Base-by-base conservation (phyloP, 2,797 vertebrate genomes). In the Platalea minor region DNA sequence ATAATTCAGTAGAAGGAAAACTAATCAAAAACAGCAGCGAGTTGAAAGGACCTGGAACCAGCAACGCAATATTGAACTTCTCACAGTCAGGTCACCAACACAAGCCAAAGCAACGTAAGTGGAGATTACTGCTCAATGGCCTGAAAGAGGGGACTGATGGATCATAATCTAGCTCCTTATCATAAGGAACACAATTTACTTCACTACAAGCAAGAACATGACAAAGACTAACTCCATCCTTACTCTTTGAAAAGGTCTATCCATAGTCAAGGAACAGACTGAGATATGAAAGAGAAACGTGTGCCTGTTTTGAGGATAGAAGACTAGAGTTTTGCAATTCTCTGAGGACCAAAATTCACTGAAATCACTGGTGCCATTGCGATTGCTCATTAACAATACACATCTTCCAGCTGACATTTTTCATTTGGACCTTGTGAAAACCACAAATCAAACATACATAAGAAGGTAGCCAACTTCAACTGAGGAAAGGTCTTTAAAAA, bases 311-410 rank as follows among this genome's bases (percentile, higher is more conserved):
- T 37, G 65, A 76, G 69, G 61, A 88, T 20, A 89, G 94, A 84
- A 84, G 82, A 85, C 67, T 25, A 35, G 60, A 86, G 91, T 85
- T 85, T 82, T 85, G 76, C 73, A 88, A 60, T 83, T 78, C 83
- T 95, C 92, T 81, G 54, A 95, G 85, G 79, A 79, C 93, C 87
- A 86, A 95, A 88, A 94, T 89, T 78, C 89, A 46, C 91, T 92
- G 82, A 83, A 95, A 94, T 96, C 73, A 91, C 63, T 43, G 45
- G 90, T 87, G 65, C 91, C 90, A 83, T 77, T 96, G 93, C 94
- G 75, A 92, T 91, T 93, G 86, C 95, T 94, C 93, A 95, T 97
- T 97, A 97, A 96, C 94, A 97, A 95, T 91, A 97, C 96, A 97
- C 94, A 96, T 87, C 85, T 90, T 91, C 94, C 95, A 93, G 84